These are phyloP conservation scores for Lepisosteus osseus DNA, from an alignment of 2,113 vertebrate species.

Conservation along the genomic window DNA sequence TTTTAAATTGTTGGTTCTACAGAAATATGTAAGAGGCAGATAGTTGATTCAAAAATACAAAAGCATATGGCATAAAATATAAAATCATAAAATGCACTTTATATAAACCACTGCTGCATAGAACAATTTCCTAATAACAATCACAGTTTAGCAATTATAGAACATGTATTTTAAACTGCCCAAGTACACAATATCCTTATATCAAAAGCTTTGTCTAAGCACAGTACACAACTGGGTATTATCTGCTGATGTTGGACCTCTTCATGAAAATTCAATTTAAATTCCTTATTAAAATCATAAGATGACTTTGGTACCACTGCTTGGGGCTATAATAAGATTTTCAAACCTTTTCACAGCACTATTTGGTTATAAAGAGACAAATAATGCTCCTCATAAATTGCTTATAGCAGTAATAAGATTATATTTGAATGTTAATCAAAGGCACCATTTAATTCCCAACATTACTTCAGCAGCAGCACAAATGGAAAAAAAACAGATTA, in stretches of 20 bases:
- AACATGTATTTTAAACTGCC: too few relatives aligned
- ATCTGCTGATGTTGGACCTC: neutral
- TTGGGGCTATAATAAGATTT: neutral
- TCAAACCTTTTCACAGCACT: neutral
- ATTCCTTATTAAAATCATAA: neutral
- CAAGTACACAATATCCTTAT: too few relatives aligned
- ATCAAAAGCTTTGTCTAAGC: too few relatives aligned
- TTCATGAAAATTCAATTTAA: neutral
- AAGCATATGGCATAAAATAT: too few relatives aligned
- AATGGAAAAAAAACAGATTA: neutral
- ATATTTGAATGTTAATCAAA: neutral
- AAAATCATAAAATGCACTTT: too few relatives aligned
- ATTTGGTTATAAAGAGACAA: neutral
- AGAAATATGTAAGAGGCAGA: too few relatives aligned
- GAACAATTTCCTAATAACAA: too few relatives aligned
- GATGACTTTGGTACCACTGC: neutral
- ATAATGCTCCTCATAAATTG: slow-evolving; percentile 2
- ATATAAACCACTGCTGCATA: too few relatives aligned
- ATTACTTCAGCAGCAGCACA: neutral
- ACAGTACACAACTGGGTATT: neutral
- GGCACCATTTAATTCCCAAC: neutral
- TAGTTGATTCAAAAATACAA: too few relatives aligned
- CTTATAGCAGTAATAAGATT: slow-evolving; percentile 1
- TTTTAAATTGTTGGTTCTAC: too few relatives aligned
- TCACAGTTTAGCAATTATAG: too few relatives aligned